These are phyloP conservation scores for Aurelia aurita DNA, from an alignment of 30 jellyfish, hydroid and myxozoan species.

Conservation along the genomic window DNA sequence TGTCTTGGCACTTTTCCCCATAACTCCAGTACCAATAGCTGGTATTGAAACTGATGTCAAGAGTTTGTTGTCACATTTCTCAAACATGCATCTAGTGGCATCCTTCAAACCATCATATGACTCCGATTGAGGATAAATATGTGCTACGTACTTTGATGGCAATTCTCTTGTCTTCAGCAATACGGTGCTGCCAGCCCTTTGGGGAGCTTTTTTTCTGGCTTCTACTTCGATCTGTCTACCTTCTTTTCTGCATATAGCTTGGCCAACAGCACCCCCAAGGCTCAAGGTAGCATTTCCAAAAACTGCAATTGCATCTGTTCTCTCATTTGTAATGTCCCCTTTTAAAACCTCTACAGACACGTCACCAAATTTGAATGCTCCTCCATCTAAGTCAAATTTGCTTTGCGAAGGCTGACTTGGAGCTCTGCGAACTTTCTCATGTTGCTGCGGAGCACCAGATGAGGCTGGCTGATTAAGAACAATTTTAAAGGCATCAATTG, in stretches of 20 bases:
- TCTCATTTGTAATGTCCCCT: conserved; percentile 57
- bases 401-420: background rate
- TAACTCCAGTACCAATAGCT: conserved; percentile 59
- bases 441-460: background rate
- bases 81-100: conserved; percentile 23
- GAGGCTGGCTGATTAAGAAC: background rate
- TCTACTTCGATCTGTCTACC: background rate
- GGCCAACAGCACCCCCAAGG: conserved; percentile 53
- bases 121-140: conserved; percentile 22
- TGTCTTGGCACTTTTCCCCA: conserved; percentile 36
- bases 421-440: conserved; percentile 20
- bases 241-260: conserved; percentile 28
- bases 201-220: background rate
- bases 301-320: conserved; percentile 54
- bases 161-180: conserved; percentile 22
- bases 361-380: conserved; percentile 18
- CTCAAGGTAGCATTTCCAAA: conserved; percentile 23
- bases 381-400: background rate
- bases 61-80: conserved; percentile 7
- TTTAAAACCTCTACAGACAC: conserved; percentile 6
- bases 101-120: conserved; percentile 14
- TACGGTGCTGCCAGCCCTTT: conserved; percentile 37
- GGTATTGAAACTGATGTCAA: conserved; percentile 45
- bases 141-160: conserved; percentile 44
- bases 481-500: conserved; percentile 23